phyloP scores from a whole-genome alignment of 2,888 invertebrate genomes.

The Gisinianus flammeolus region DNA sequence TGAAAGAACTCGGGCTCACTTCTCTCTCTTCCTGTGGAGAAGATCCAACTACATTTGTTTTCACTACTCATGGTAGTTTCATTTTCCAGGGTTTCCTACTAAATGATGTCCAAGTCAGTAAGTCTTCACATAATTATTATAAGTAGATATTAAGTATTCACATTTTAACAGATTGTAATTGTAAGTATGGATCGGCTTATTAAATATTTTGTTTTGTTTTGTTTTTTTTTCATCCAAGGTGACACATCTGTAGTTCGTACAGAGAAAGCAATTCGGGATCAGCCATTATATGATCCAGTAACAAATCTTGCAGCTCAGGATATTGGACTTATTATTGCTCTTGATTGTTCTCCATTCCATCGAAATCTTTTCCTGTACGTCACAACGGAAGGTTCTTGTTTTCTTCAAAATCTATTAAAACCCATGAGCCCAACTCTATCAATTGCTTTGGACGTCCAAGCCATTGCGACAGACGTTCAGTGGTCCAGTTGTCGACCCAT shows the following conservation, averaged over 20 bases:
- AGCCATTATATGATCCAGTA: constrained; percentile 46
- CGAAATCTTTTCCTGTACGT: constrained; percentile 51
- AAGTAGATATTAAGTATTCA: not conserved
- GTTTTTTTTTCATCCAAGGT: not conserved
- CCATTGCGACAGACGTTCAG: constrained; percentile 45
- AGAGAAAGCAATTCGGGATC: not conserved
- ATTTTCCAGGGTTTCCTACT: constrained; percentile 54
- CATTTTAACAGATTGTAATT: too few species aligned
- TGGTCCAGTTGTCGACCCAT: constrained; percentile 53
- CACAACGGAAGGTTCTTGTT: constrained; percentile 45
- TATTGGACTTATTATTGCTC: constrained; percentile 40
- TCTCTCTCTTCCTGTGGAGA: constrained; percentile 50
- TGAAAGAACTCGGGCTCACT: constrained; percentile 55
- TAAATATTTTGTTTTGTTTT: not conserved
- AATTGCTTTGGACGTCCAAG: constrained; percentile 24
- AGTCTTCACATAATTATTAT: constrained; percentile 25
- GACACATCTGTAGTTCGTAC: constrained; percentile 20
- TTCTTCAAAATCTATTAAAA: constrained; percentile 46
- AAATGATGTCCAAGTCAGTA: constrained; percentile 50
- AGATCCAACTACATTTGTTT: constrained; percentile 53
- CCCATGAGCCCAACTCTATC: constrained; percentile 25
- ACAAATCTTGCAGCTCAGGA: constrained; percentile 41
- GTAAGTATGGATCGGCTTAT: not conserved
- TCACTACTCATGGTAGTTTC: constrained; percentile 53
- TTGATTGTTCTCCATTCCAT: constrained; percentile 54